A percentile compares a stretch with the other conserved stretches of the same genome.
Evolutionary conservation across 2,797 vertebrate species (phyloP).

Genomic region (Anabacerthia variegaticeps): DNA sequence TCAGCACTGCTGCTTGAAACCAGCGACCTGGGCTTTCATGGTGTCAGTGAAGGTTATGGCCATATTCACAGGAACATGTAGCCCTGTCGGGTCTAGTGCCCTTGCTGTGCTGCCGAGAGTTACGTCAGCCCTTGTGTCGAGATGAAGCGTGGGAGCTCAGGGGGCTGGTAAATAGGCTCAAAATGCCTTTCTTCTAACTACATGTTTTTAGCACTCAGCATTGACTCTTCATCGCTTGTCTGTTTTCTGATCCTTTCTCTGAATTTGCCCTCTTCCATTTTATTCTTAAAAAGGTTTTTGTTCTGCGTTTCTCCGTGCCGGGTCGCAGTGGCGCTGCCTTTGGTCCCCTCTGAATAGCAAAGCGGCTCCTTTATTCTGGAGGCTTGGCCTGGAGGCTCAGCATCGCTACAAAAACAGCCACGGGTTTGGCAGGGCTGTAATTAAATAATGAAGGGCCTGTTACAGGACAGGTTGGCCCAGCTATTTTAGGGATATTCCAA

Average conservation of each 20-base stretch:
- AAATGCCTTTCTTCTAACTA: constrained; percentile 11
- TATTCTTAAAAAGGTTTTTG: constrained; percentile 37
- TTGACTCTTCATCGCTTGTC: neutral
- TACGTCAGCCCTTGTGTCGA: neutral
- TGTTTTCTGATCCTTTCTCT: constrained; percentile 19
- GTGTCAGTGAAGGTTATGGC: neutral
- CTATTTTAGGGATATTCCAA: constrained; percentile 32
- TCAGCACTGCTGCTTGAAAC: neutral
- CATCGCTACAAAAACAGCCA: neutral
- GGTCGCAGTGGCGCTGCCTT: neutral
- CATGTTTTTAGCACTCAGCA: neutral
- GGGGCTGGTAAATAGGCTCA: constrained; percentile 7
- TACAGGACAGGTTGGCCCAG: neutral
- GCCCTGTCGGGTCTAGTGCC: neutral
- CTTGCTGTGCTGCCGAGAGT: accelerated
- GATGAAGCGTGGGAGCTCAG: constrained; percentile 11
- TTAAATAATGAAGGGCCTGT: neutral
- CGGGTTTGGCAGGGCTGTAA: neutral
- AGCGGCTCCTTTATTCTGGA: constrained; percentile 15
- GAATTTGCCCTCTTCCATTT: constrained; percentile 15
- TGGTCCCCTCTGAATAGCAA: constrained; percentile 40
- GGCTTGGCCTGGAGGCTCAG: constrained; percentile 18
- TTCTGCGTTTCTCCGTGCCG: neutral
- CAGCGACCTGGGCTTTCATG: neutral
- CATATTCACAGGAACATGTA: neutral